phyloP scores from a whole-genome alignment of 2,113 vertebrate genomes.

The Typhlomys cinereus region DNA sequence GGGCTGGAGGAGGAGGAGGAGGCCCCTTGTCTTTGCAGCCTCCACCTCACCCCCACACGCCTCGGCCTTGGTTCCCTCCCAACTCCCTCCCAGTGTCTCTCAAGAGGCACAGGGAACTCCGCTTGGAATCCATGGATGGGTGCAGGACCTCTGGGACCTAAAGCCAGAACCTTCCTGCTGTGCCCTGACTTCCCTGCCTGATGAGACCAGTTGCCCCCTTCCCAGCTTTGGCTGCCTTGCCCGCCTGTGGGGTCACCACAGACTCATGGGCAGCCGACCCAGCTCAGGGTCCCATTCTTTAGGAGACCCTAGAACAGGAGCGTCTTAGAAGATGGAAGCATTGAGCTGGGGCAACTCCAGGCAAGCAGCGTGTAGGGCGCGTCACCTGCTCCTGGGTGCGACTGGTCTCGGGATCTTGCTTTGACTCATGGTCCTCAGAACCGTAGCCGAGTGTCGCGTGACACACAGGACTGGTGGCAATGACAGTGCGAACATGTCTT shows the following conservation, averaged over 20 bases:
- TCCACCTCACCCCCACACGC: no score
- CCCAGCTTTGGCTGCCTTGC: not conserved
- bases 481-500: fast-evolving
- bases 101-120: no score
- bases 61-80: no score
- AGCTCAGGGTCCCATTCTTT: not conserved
- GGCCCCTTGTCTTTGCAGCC: no score
- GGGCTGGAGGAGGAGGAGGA: not conserved
- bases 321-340: not conserved
- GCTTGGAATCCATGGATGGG: not conserved
- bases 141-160: fast-evolving
- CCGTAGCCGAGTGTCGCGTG: not conserved
- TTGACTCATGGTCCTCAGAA: not conserved
- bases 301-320: not conserved
- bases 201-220: fast-evolving
- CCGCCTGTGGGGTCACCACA: not conserved
- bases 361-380: not conserved
- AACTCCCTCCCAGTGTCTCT: no score
- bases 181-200: no score
- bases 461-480: not conserved
- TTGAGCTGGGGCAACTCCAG: not conserved
- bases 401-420: not conserved
- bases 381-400: not conserved
- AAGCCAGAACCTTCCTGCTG: no score
- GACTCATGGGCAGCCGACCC: not conserved